These are phyloP conservation scores for Pluvialis apricaria DNA, from an alignment of 2,113 vertebrate species.

Conservation along the genomic window DNA sequence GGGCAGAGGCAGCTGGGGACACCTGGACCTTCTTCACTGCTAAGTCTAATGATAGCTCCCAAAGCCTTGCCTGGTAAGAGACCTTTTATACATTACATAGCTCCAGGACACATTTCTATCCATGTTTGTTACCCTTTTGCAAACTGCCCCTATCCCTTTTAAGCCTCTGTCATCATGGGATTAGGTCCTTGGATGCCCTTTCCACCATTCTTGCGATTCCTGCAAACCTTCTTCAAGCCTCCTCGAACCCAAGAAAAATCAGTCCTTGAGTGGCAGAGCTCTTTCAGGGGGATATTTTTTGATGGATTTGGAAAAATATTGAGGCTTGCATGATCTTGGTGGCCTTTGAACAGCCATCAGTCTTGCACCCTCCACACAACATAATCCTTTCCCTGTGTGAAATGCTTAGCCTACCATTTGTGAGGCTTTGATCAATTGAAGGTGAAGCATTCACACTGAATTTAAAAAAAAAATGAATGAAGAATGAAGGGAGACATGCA, in stretches of 20 bases:
- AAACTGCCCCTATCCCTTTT: neutral
- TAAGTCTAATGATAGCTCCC: neutral
- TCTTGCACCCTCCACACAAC: neutral
- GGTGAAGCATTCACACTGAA: neutral
- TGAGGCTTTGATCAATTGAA: neutral
- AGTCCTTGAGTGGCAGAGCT: neutral
- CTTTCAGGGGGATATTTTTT: neutral
- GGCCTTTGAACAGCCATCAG: neutral
- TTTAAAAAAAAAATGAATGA: neutral
- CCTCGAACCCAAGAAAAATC: neutral
- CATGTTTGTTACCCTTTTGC: neutral
- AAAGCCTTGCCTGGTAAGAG: neutral
- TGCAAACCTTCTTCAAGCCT: neutral
- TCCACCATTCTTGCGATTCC: neutral
- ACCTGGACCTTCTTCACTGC: neutral
- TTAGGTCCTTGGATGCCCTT: neutral
- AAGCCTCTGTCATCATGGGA: neutral
- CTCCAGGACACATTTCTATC: neutral
- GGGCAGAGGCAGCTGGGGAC: neutral
- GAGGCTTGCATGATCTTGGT: neutral
- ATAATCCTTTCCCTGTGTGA: neutral
- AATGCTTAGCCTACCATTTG: neutral
- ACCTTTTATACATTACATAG: neutral
- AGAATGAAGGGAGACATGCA: neutral
- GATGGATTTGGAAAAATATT: neutral